Conservation (phyloP, 2,797 vertebrate genomes). For the Enoplosus armatus region DNA sequence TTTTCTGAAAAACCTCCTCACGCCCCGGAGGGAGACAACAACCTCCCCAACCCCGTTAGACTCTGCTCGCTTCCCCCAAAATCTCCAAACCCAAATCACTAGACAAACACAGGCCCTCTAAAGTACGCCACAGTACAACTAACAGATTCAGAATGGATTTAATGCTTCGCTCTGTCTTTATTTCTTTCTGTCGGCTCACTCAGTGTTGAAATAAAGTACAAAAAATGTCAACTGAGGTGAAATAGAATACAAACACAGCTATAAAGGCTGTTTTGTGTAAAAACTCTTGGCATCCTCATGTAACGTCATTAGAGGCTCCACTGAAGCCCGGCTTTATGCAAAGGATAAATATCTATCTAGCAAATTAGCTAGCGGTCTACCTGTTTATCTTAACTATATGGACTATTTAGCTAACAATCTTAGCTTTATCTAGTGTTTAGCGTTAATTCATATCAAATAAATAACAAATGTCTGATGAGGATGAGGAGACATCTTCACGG, state of each 20-base stretch:
- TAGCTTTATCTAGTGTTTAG: background rate
- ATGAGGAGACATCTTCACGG: background rate
- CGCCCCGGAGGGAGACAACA: conserved; percentile 61
- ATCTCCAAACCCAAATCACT: conserved; percentile 60
- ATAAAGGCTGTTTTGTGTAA: background rate
- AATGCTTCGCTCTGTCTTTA: background rate
- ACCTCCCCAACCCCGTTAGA: conserved; percentile 54
- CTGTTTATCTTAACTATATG: background rate
- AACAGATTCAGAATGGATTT: conserved; percentile 37
- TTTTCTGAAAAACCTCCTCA: conserved; percentile 72
- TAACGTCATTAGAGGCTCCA: background rate
- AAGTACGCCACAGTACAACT: conserved; percentile 37
- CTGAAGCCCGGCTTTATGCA: background rate
- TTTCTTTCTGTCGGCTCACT: conserved; percentile 15
- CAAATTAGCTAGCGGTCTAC: background rate
- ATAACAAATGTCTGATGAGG: background rate
- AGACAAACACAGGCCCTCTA: conserved; percentile 56
- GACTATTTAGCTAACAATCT: background rate
- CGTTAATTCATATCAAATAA: background rate
- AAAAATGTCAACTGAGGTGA: background rate
- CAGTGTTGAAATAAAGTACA: conserved; percentile 8
- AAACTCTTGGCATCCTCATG: background rate
- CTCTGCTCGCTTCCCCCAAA: conserved; percentile 28
- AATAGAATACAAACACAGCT: conserved; percentile 3
- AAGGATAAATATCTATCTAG: background rate